Evolutionary conservation across 1,140 invertebrate genomes (phyloP), one percentile per base, ranked within the genome.

Genomic region (Rhagoletis zephyria): DNA sequence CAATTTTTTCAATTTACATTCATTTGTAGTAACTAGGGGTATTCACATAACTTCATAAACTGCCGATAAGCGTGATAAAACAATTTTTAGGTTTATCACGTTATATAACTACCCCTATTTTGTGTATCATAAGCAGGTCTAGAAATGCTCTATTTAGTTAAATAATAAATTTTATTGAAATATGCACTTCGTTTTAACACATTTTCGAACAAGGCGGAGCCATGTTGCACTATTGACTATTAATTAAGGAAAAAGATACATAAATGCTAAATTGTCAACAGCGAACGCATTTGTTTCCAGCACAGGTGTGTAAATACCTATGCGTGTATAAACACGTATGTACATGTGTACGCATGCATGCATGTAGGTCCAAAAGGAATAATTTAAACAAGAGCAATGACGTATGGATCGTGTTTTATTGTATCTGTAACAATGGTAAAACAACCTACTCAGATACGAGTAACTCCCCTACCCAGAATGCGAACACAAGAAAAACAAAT

Each of bases 101-200:
- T 30, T 30, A 30, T 30, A 30, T 30, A 1, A 30, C 0, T 30
- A 30, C 30, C 30, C 30, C 30, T 30, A 30, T 30, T 30, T 30
- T 30, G 30, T 30, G 30, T 30, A 30, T 30, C 30, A 30, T 30
- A 30, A 30, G 30, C 30, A 0, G 30, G 9, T 30, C 74, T 12
- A 81, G 45, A 59, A 81, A 56, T 81, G 74, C 5, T 56, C 74
- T 81, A 81, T 19, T 30, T 81, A 12, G 48, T 56, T 81, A 56
- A 19, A 56, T n/a, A 81, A 81, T 81, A 81, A 81, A 81, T 81
- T 81, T 81, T 16, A 16, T 81, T 81, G 10, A 81, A 81, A 42
- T 48, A 42, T 45, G 0, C 45, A 51, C 51, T 10, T 56, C 56
- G 74, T 81, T 19, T 30, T 81, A 81, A 56, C 74, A 81, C 16